Conservation (phyloP, 2,797 vertebrate genomes). For the Hyperoplus immaculatus region DNA sequence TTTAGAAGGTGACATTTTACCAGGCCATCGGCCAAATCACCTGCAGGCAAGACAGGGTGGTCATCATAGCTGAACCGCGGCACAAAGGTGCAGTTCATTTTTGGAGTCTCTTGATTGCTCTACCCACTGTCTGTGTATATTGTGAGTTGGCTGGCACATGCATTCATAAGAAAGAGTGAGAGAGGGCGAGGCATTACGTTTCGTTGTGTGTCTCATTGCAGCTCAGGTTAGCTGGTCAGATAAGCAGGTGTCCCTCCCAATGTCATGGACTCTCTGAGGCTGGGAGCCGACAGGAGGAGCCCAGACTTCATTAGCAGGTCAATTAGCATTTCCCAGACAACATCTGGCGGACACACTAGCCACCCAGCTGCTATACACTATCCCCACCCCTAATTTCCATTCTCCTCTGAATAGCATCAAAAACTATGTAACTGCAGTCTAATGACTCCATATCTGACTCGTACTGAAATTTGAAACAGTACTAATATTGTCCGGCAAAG, state of each 20-base stretch:
- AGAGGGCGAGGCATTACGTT: neutral
- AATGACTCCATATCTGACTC: slow-evolving; percentile 24
- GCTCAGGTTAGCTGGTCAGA: slow-evolving; percentile 43
- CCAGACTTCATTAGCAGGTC: slow-evolving; percentile 70
- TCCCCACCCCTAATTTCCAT: slow-evolving; percentile 36
- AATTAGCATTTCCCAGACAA: slow-evolving; percentile 72
- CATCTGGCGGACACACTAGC: slow-evolving; percentile 69
- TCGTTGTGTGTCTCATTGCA: neutral
- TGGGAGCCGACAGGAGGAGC: slow-evolving; percentile 47
- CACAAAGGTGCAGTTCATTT: slow-evolving; percentile 51
- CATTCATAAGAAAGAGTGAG: neutral
- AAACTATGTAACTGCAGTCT: slow-evolving; percentile 31
- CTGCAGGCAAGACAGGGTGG: slow-evolving; percentile 8
- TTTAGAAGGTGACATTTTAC: slow-evolving; percentile 58
- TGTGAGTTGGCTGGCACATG: neutral
- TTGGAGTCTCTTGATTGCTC: slow-evolving; percentile 22
- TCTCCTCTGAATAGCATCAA: slow-evolving; percentile 38
- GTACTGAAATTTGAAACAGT: slow-evolving; percentile 22
- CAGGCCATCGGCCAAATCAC: slow-evolving; percentile 38
- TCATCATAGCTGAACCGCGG: neutral
- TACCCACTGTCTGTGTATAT: slow-evolving; percentile 5
- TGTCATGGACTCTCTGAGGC: slow-evolving; percentile 55
- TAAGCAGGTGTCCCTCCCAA: slow-evolving; percentile 64
- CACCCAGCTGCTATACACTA: slow-evolving; percentile 46
- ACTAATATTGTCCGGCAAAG: slow-evolving; percentile 20